Evolutionary conservation across 2,888 invertebrate genomes (phyloP).

Genomic region (Galeopsomyia nigrocyanea): DNA sequence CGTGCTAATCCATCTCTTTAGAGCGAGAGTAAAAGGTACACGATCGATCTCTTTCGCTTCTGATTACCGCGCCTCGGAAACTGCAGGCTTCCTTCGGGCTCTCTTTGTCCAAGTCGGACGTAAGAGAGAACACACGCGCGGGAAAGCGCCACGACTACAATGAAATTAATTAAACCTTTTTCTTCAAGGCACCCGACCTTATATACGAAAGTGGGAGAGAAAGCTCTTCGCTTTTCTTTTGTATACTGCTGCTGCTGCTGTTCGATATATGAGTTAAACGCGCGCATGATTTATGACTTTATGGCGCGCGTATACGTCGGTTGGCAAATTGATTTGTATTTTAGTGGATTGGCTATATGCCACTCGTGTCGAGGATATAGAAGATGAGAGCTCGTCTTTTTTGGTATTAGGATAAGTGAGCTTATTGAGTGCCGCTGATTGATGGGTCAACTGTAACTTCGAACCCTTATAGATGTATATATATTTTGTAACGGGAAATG

Average conservation of each 20-base stretch:
- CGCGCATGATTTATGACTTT: conserved; percentile 22
- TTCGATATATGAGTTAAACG: conserved; percentile 10
- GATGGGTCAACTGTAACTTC: no score
- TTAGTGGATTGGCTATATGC: no score
- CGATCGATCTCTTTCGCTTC: conserved; percentile 42
- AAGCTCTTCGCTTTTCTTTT: conserved; percentile 2
- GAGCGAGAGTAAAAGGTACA: neutral
- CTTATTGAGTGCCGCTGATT: no score
- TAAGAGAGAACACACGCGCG: neutral
- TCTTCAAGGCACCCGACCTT: neutral
- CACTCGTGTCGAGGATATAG: no score
- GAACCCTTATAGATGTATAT: no score
- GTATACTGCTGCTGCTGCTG: neutral
- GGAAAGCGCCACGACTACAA: neutral
- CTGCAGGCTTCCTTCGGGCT: neutral
- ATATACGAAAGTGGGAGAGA: neutral
- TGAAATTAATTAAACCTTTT: conserved; percentile 38
- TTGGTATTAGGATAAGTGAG: no score
- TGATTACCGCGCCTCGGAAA: conserved; percentile 24
- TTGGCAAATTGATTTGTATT: no score
- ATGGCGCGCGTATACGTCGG: neutral
- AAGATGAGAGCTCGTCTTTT: no score
- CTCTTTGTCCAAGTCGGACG: no score
- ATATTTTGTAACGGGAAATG: no score
- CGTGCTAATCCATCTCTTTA: conserved; percentile 36